Evolutionary conservation across 2,797 vertebrate genomes (phyloP).

Genomic region (Champsocephalus esox): DNA sequence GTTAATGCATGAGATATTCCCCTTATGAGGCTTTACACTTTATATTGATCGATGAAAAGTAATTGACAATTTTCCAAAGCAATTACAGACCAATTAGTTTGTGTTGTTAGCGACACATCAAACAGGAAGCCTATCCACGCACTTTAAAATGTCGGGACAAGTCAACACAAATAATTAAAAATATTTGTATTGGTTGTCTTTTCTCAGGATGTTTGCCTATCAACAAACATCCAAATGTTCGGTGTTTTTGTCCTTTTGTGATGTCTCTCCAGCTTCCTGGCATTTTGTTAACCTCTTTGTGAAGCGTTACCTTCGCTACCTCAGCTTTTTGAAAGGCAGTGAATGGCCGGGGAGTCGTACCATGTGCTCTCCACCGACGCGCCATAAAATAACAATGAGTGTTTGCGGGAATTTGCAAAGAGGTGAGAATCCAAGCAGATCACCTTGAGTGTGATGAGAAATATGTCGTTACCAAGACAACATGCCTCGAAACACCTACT

Average conservation of each 20-base stretch:
- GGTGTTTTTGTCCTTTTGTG: background rate
- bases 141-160: no score
- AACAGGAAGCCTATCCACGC: no score
- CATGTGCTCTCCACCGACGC: slow-evolving; percentile 1
- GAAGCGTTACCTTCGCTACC: background rate
- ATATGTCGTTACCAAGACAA: slow-evolving; percentile 67
- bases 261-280: background rate
- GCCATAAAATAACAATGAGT: slow-evolving; percentile 28
- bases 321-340: background rate
- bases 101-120: background rate
- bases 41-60: background rate
- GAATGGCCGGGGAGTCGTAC: slow-evolving; percentile 1
- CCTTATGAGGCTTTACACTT: slow-evolving; percentile 24
- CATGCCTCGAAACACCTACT: slow-evolving; percentile 49
- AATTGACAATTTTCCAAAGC: slow-evolving; percentile 17
- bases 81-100: slow-evolving; percentile 10
- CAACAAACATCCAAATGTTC: background rate
- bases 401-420: slow-evolving; percentile 33
- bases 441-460: slow-evolving; percentile 58
- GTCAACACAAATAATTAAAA: no score
- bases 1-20: slow-evolving; percentile 42
- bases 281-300: background rate
- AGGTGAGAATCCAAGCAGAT: slow-evolving; percentile 40
- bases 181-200: background rate
- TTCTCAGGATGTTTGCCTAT: background rate